Conservation (phyloP, 2,797 vertebrate genomes). For the Sciurus carolinensis region DNA sequence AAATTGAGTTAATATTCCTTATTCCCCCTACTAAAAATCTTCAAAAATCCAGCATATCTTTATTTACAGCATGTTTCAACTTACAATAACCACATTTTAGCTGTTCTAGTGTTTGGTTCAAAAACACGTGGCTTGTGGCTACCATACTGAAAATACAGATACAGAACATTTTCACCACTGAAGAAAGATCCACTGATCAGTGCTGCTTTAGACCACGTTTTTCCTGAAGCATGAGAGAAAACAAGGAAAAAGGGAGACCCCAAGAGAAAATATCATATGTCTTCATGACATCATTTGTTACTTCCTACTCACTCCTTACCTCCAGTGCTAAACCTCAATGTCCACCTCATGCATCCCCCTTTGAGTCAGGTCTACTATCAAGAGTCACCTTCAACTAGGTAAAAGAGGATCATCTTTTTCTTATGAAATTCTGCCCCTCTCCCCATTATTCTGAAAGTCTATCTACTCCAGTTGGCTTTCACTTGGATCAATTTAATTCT, state of each 20-base stretch:
- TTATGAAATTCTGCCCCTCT: not conserved
- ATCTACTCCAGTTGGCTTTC: not conserved
- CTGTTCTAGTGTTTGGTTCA: not conserved
- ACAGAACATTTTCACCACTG: not conserved
- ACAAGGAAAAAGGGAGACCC: not conserved
- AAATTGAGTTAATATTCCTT: slow-evolving; percentile 38
- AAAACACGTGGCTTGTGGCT: not conserved
- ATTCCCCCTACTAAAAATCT: not conserved
- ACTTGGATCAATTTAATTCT: not conserved
- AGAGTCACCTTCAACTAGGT: not conserved
- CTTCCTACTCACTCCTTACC: not conserved
- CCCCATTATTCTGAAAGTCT: not conserved
- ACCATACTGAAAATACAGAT: not conserved
- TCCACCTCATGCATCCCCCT: not conserved
- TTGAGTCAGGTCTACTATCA: not conserved
- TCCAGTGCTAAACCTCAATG: not conserved
- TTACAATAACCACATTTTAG: not conserved
- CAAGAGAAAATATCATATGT: not conserved
- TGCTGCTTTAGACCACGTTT: slow-evolving; percentile 33
- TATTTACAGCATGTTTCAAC: not conserved
- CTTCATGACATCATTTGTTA: not conserved
- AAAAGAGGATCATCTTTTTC: not conserved
- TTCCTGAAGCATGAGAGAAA: not conserved
- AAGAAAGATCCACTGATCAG: not conserved
- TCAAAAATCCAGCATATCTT: not conserved